Percentiles rank a stretch among this genome's conserved stretches.
Evolutionary conservation across 2,113 vertebrate species (phyloP).

Genomic region (Spermophilus dauricus): DNA sequence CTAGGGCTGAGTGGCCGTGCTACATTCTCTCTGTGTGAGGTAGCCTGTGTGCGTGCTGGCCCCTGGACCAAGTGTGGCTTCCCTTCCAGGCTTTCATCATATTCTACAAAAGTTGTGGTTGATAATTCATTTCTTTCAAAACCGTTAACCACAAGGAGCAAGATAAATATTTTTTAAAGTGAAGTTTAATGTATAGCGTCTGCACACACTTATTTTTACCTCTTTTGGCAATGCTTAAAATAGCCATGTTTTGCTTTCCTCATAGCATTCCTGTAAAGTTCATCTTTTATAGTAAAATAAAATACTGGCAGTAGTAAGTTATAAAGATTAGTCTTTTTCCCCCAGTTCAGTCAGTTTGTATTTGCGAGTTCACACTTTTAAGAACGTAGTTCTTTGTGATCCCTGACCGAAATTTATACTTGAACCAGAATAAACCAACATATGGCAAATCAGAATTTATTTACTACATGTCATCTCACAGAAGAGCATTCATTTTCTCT

Average conservation of each 20-base stretch:
- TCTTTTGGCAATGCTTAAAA: constrained; percentile 19
- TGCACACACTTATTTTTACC: background rate
- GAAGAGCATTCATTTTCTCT: background rate
- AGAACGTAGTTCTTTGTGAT: background rate
- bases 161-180: background rate
- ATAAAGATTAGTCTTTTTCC: background rate
- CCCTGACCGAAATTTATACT: background rate
- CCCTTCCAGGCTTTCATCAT: background rate
- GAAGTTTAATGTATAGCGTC: background rate
- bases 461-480: background rate
- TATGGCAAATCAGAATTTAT: background rate
- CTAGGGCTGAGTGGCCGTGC: background rate
- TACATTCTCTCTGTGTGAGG: no score
- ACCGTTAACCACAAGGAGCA: background rate
- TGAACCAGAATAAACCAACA: constrained; percentile 12
- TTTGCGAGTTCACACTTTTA: background rate
- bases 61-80: rapidly evolving
- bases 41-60: rapidly evolving
- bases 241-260: background rate
- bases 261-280: background rate
- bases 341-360: background rate
- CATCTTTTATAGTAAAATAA: constrained; percentile 38
- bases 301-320: background rate
- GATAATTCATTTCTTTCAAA: background rate
- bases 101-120: background rate